Evolutionary conservation across 2,797 vertebrate genomes (phyloP).

Genomic region (Pempheris klunzingeri): DNA sequence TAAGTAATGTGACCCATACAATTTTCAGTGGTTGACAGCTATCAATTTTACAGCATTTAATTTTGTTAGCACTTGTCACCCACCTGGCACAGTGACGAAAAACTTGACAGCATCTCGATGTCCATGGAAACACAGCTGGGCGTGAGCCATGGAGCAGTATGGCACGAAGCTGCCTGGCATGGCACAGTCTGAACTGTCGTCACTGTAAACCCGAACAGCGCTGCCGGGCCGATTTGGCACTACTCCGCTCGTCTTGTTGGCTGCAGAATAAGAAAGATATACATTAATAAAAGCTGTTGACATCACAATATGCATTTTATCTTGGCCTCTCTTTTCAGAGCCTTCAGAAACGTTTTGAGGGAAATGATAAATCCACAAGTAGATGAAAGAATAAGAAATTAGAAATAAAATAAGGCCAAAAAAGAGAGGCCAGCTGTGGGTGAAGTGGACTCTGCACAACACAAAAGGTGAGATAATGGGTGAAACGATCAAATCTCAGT

Average conservation of each 20-base stretch:
- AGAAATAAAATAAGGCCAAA: not conserved
- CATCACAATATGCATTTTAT: not conserved
- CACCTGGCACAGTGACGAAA: slow-evolving; percentile 96
- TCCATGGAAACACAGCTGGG: slow-evolving; percentile 97
- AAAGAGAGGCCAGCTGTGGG: not conserved
- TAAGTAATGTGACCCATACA: not conserved
- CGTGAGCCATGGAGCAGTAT: slow-evolving; percentile 98
- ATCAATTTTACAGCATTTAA: not conserved
- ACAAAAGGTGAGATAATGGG: not conserved
- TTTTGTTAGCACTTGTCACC: not conserved
- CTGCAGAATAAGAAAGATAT: slow-evolving; percentile 48
- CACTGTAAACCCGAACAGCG: slow-evolving; percentile 92
- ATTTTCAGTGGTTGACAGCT: not conserved
- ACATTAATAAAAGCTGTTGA: slow-evolving; percentile 24
- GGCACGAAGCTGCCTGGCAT: slow-evolving; percentile 91
- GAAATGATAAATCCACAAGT: not conserved
- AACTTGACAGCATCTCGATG: slow-evolving; percentile 97
- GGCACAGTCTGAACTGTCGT: slow-evolving; percentile 87
- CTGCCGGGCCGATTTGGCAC: slow-evolving; percentile 88
- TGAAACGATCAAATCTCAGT: not conserved
- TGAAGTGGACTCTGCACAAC: not conserved
- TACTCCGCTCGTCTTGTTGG: slow-evolving; percentile 78
- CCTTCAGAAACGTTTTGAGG: not conserved
- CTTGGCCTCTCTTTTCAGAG: not conserved
- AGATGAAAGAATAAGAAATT: not conserved